phyloP scores from a whole-genome alignment of 2,888 invertebrate genomes.

The Chrysolina haemoptera region DNA sequence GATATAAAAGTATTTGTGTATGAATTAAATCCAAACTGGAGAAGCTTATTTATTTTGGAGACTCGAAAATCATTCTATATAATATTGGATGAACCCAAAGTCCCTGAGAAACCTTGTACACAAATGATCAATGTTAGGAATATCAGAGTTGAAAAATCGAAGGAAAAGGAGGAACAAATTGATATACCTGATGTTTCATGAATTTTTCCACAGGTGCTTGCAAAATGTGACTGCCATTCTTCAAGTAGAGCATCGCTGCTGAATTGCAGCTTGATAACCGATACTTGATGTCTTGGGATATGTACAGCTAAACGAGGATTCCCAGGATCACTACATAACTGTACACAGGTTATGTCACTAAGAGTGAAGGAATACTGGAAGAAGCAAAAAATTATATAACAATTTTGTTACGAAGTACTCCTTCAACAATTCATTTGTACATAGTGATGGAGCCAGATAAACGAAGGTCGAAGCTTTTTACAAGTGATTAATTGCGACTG shows the following conservation, averaged over 20 bases:
- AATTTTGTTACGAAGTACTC: background rate
- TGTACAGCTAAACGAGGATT: conserved; percentile 83
- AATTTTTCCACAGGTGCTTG: conserved; percentile 72
- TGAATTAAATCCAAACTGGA: no score
- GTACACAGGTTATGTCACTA: conserved; percentile 83
- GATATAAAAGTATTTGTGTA: no score
- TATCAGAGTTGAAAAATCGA: no score
- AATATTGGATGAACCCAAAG: no score
- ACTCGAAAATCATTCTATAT: no score
- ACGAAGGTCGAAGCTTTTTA: background rate
- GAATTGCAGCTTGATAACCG: conserved; percentile 83
- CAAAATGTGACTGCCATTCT: conserved; percentile 89
- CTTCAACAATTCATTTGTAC: no score
- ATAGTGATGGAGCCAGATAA: no score
- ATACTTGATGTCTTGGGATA: conserved; percentile 76
- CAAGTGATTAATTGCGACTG: background rate
- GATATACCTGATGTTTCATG: conserved; percentile 60
- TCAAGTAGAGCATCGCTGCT: conserved; percentile 88
- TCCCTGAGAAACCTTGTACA: no score
- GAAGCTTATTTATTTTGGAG: no score
- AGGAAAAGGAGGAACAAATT: no score
- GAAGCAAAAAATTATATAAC: conserved; percentile 31
- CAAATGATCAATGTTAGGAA: no score
- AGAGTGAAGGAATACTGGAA: conserved; percentile 79
- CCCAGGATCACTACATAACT: conserved; percentile 86